Conservation (phyloP, 2,888 invertebrate species). For the Eugnorisma glareosa region DNA sequence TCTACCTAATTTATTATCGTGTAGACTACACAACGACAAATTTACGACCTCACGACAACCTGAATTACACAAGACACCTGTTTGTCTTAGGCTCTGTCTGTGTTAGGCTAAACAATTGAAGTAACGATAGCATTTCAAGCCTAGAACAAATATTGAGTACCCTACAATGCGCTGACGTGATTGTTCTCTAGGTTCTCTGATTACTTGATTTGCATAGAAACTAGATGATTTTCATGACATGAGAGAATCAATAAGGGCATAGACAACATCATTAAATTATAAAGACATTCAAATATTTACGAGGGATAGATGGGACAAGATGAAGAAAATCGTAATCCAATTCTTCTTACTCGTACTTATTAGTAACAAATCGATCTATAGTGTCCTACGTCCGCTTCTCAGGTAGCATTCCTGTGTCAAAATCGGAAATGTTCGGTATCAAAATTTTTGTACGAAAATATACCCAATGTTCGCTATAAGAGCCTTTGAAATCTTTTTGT, state of each 20-base stretch:
- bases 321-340: too few relatives aligned
- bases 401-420: too few relatives aligned
- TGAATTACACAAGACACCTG: conserved; percentile 1
- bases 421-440: too few relatives aligned
- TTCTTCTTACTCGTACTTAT: too few relatives aligned
- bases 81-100: too few relatives aligned
- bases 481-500: too few relatives aligned
- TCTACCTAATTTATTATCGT: background rate
- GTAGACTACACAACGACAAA: background rate
- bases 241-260: background rate
- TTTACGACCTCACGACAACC: background rate
- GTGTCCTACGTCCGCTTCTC: too few relatives aligned
- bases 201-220: conserved; percentile 27
- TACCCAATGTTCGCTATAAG: too few relatives aligned
- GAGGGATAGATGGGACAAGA: too few relatives aligned
- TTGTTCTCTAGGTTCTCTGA: conserved; percentile 21
- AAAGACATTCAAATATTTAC: too few relatives aligned
- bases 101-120: conserved; percentile 18
- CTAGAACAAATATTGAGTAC: conserved; percentile 32
- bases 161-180: conserved; percentile 4
- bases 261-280: background rate
- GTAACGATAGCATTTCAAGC: conserved; percentile 18
- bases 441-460: too few relatives aligned
- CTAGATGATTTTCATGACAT: background rate
- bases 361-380: too few relatives aligned